Evolutionary conservation across 2,888 invertebrate genomes (phyloP).

Genomic region (Drosophila quasianomalipes): DNA sequence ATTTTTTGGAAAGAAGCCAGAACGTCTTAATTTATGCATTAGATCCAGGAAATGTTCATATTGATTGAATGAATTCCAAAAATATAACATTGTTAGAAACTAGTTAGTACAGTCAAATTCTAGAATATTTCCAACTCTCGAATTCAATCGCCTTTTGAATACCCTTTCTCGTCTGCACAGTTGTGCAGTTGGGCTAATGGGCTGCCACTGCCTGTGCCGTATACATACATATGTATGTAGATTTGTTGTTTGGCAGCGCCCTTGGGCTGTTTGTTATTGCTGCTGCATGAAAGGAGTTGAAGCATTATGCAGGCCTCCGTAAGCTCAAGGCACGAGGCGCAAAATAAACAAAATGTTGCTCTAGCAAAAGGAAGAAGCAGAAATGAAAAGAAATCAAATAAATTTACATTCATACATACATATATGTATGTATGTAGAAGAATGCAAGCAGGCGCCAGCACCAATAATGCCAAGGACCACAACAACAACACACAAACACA

Average conservation of each 20-base stretch:
- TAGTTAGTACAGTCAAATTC: not conserved
- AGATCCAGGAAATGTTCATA: not conserved
- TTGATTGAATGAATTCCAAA: not conserved
- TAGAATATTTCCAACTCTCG: not conserved
- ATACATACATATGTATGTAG: not conserved
- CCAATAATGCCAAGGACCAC: not conserved
- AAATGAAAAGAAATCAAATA: constrained; percentile 65
- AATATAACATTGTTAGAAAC: not conserved
- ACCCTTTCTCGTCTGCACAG: constrained; percentile 14
- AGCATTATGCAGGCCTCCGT: constrained; percentile 54
- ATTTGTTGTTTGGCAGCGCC: constrained; percentile 35
- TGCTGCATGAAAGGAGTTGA: constrained; percentile 19
- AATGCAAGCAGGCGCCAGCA: constrained; percentile 38
- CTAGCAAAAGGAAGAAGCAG: constrained; percentile 8
- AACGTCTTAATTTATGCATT: not conserved
- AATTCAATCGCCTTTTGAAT: not conserved
- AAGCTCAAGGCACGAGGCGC: constrained; percentile 33
- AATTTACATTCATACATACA: constrained; percentile 62
- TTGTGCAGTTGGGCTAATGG: constrained; percentile 57
- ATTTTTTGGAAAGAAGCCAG: not conserved
- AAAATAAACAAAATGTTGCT: constrained; percentile 18
- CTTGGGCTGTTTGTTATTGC: constrained; percentile 50
- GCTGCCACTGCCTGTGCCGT: constrained; percentile 32
- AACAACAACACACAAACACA: constrained; percentile 3
- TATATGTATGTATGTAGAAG: constrained; percentile 42